A percentile compares a stretch with the other conserved stretches of the same genome.
phyloP scores from a whole-genome alignment of 2,888 invertebrate genomes.

The Neoitamus cyanurus region DNA sequence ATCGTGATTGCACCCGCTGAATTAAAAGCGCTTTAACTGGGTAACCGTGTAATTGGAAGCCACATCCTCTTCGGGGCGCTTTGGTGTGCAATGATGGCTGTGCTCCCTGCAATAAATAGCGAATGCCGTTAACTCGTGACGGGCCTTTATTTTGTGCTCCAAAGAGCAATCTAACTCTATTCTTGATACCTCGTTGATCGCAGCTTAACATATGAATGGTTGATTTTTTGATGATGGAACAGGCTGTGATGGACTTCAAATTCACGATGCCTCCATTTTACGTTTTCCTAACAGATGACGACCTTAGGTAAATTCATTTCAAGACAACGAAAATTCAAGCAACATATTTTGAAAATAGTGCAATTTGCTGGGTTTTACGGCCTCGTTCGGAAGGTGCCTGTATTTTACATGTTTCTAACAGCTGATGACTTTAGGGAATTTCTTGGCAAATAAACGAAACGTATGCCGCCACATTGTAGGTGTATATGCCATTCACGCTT shows the following conservation, averaged over 20 bases:
- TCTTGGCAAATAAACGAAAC: too few species aligned
- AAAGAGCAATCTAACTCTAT: not conserved
- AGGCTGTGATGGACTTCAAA: not conserved
- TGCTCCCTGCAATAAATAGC: not conserved
- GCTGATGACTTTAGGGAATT: too few species aligned
- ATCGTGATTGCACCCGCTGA: not conserved
- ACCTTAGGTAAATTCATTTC: too few species aligned
- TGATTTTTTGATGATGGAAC: not conserved
- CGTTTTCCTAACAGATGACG: too few species aligned
- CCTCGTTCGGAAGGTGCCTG: too few species aligned
- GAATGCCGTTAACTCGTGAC: not conserved
- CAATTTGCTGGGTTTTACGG: too few species aligned
- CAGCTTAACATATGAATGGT: not conserved
- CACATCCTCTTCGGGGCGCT: not conserved
- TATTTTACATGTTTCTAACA: too few species aligned
- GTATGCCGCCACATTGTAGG: too few species aligned
- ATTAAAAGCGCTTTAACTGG: not conserved
- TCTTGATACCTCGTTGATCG: not conserved
- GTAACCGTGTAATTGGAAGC: not conserved
- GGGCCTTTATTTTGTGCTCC: not conserved
- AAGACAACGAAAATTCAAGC: too few species aligned
- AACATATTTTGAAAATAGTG: too few species aligned
- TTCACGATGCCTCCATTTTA: too few species aligned
- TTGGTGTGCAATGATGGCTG: not conserved
- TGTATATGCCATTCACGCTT: too few species aligned